Evolutionary conservation across 2,113 vertebrate genomes (phyloP).

Genomic region (Plectropomus leopardus): DNA sequence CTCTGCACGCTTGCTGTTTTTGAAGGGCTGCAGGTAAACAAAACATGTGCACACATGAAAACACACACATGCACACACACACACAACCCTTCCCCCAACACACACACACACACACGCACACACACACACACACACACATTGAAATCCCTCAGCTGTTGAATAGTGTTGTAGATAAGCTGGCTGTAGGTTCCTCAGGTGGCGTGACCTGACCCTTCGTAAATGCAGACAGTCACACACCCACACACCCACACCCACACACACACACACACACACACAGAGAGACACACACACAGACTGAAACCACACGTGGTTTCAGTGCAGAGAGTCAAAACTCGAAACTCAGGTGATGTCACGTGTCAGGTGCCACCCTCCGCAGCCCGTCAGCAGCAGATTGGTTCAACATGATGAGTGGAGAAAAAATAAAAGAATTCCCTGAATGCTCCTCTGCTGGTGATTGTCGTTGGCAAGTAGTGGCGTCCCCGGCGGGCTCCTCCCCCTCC

Average conservation of each 20-base stretch:
- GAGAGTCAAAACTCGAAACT: background rate
- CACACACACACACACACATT: slow-evolving; percentile 28
- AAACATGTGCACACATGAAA: slow-evolving; percentile 26
- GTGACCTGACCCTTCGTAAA: slow-evolving; percentile 25
- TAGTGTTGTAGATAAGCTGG: slow-evolving; percentile 2
- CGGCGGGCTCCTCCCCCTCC: slow-evolving; percentile 28
- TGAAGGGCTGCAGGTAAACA: slow-evolving; percentile 80
- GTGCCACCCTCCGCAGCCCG: background rate
- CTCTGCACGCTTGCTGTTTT: slow-evolving; percentile 67
- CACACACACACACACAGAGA: no score
- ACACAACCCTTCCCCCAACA: background rate
- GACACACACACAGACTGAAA: no score
- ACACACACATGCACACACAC: slow-evolving; percentile 29
- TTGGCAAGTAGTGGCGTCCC: slow-evolving; percentile 21
- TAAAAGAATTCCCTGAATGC: background rate
- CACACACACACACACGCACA: background rate
- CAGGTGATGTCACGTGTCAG: slow-evolving; percentile 2
- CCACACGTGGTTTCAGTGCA: background rate
- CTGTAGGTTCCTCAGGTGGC: slow-evolving; percentile 8
- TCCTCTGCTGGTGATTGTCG: slow-evolving; percentile 2
- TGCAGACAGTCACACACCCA: background rate
- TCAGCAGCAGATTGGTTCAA: slow-evolving; percentile 46
- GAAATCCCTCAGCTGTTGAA: slow-evolving; percentile 32
- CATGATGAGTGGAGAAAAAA: background rate
- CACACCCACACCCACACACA: no score